Percentiles rank a stretch among this genome's conserved stretches.
Conservation (phyloP, 2,113 vertebrate species). For the Coryphaenoides rupestris region DNA sequence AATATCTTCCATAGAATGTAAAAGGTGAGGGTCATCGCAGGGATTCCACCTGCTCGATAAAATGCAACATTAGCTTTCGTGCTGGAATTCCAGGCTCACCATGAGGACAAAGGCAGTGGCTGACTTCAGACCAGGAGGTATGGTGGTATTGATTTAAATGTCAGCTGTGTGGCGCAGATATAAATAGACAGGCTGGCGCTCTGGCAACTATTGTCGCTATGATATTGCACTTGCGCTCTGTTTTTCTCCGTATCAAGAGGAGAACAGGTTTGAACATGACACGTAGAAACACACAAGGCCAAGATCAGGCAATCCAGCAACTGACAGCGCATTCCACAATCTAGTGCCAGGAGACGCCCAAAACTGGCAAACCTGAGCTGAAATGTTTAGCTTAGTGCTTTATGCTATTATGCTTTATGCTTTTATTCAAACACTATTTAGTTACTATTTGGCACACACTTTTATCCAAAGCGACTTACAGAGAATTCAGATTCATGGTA, state of each 20-base stretch:
- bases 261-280: slow-evolving; percentile 1
- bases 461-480: too few species aligned
- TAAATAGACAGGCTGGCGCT: slow-evolving; percentile 53
- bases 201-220: slow-evolving; percentile 36
- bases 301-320: neutral
- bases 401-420: too few species aligned
- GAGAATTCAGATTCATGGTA: too few species aligned
- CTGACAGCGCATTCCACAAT: too few species aligned
- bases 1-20: too few species aligned
- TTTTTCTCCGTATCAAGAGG: slow-evolving; percentile 21
- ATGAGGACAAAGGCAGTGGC: slow-evolving; percentile 43
- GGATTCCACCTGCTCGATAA: slow-evolving; percentile 7
- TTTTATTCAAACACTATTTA: too few species aligned
- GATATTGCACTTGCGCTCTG: slow-evolving; percentile 24
- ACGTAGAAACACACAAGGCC: neutral
- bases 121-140: slow-evolving; percentile 59
- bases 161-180: slow-evolving; percentile 64
- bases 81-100: slow-evolving; percentile 37
- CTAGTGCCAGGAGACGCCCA: too few species aligned
- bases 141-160: slow-evolving; percentile 60
- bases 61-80: slow-evolving; percentile 30
- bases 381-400: neutral
- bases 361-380: neutral
- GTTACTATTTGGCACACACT: too few species aligned
- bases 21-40: too few species aligned